These are phyloP conservation scores for Drosophila suzukii DNA, from an alignment of 1,140 invertebrate genomes.

Conservation along the genomic window DNA sequence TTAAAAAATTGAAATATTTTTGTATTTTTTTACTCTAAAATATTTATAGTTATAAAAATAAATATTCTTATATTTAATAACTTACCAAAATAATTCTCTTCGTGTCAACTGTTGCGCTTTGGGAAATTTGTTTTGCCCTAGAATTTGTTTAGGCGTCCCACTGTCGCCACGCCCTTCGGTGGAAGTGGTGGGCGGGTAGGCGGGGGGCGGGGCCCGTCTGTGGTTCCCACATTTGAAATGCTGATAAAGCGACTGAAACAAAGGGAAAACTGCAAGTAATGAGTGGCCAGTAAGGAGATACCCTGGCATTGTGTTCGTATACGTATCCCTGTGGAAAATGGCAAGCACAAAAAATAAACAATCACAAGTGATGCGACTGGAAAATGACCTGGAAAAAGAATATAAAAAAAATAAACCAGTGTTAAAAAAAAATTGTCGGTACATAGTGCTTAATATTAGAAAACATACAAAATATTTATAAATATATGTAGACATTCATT, in stretches of 20 bases:
- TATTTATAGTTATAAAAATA: neutral
- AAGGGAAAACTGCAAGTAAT: slow-evolving; percentile 26
- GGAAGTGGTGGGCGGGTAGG: neutral
- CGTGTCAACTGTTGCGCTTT: slow-evolving; percentile 23
- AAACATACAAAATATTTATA: neutral
- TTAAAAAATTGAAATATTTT: no score
- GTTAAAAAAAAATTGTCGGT: no score
- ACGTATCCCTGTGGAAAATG: slow-evolving; percentile 8
- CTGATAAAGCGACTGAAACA: slow-evolving; percentile 52
- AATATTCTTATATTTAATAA: no score
- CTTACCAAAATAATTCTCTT: no score
- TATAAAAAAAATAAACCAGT: no score
- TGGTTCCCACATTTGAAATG: slow-evolving; percentile 58
- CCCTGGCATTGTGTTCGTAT: slow-evolving; percentile 8
- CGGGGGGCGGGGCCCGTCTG: slow-evolving; percentile 1
- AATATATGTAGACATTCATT: no score
- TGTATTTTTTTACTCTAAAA: neutral
- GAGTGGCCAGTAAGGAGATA: slow-evolving; percentile 27
- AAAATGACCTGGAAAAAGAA: neutral
- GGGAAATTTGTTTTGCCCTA: slow-evolving; percentile 17
- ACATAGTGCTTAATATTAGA: no score
- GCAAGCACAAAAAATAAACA: neutral
- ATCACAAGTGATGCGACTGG: neutral
- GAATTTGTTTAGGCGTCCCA: slow-evolving; percentile 16
- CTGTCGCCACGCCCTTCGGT: slow-evolving; percentile 25